Evolutionary conservation across 2,888 invertebrate genomes (phyloP).

Genomic region (Spilarctia lutea): DNA sequence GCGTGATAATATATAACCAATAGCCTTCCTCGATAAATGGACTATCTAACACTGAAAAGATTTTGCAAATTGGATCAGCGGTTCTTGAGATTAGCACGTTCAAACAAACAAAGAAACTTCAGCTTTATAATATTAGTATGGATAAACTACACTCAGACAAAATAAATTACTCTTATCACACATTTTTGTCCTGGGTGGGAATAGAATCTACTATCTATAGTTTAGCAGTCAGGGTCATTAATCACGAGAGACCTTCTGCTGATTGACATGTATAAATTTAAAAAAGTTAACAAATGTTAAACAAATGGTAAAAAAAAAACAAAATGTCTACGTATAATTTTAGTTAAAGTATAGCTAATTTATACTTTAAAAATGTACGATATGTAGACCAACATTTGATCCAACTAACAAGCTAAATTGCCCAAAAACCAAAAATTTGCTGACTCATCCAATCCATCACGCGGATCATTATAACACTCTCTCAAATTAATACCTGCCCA

Average conservation of each 20-base stretch:
- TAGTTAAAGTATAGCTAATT: constrained; percentile 13
- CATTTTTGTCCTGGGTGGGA: background rate
- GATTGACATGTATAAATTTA: background rate
- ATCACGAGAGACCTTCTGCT: background rate
- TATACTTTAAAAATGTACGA: constrained; percentile 5
- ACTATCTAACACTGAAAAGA: too few species aligned
- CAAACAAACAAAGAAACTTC: too few species aligned
- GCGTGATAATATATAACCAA: too few species aligned
- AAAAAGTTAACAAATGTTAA: too few species aligned
- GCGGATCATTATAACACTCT: constrained; percentile 78
- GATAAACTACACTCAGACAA: too few species aligned
- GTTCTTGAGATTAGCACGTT: too few species aligned
- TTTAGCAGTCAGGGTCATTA: background rate
- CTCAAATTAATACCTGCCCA: constrained; percentile 84
- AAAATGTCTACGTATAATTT: background rate
- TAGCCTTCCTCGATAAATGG: too few species aligned
- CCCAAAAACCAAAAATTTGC: constrained; percentile 67
- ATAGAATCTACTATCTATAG: background rate
- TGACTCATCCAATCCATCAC: constrained; percentile 83
- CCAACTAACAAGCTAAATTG: constrained; percentile 58
- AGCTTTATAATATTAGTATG: too few species aligned
- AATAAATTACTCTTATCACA: too few species aligned
- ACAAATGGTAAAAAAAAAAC: background rate
- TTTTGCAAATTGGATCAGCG: too few species aligned
- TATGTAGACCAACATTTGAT: constrained; percentile 52